Percentiles rank a stretch among this genome's conserved stretches.
These are phyloP conservation scores for Neodiprion fabricii DNA, from an alignment of 1,140 invertebrate species.

Conservation along the genomic window DNA sequence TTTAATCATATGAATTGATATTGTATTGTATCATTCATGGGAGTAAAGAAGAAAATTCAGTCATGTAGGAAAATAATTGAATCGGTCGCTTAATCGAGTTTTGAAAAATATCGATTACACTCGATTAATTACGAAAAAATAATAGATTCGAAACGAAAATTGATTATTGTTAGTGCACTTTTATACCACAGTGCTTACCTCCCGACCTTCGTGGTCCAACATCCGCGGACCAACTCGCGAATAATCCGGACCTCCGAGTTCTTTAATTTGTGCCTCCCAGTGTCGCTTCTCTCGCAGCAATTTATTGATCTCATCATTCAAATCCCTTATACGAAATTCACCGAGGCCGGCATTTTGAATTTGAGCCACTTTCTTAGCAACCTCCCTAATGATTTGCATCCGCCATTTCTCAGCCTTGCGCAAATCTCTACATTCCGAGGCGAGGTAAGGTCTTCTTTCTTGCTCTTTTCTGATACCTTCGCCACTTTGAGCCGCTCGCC, in stretches of 20 bases:
- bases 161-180: slow-evolving; percentile 1
- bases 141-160: not conserved
- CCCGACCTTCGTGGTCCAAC: slow-evolving; percentile 95
- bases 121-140: too few species aligned
- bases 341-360: slow-evolving; percentile 99
- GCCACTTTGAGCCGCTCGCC: slow-evolving; percentile 91
- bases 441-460: slow-evolving; percentile 89
- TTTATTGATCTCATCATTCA: slow-evolving; percentile 99
- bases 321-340: slow-evolving; percentile 95
- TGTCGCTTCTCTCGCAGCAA: slow-evolving; percentile 92
- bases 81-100: too few species aligned
- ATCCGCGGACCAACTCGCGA: slow-evolving; percentile 89
- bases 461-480: slow-evolving; percentile 78
- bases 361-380: slow-evolving; percentile 98
- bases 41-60: too few species aligned
- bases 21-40: not conserved
- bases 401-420: slow-evolving; percentile 94
- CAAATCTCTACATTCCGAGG: slow-evolving; percentile 91
- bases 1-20: not conserved
- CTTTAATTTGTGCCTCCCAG: slow-evolving; percentile 96
- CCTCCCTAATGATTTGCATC: slow-evolving; percentile 94
- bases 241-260: slow-evolving; percentile 96
- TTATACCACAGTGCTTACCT: slow-evolving; percentile 63
- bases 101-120: too few species aligned
- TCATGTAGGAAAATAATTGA: too few species aligned